Percentiles rank a stretch among this genome's conserved stretches.
Evolutionary conservation across 1,140 invertebrate species (phyloP).

Genomic region (Heliconius hermathena): DNA sequence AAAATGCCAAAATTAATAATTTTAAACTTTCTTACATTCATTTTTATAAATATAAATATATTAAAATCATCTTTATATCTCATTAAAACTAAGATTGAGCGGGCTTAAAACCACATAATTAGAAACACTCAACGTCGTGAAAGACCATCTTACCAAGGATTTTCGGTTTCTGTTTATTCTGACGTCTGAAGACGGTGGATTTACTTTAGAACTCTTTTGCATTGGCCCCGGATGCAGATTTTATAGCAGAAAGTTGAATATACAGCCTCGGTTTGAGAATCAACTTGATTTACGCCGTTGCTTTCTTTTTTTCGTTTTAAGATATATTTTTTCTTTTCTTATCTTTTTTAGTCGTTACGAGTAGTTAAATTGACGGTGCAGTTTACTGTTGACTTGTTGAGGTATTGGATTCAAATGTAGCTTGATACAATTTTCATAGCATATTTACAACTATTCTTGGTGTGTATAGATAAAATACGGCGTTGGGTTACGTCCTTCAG

Average conservation of each 20-base stretch:
- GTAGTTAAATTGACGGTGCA: no score
- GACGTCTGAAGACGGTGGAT: slow-evolving; percentile 1
- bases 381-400: no score
- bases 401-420: no score
- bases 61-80: background rate
- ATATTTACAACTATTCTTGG: no score
- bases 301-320: background rate
- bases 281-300: slow-evolving; percentile 1
- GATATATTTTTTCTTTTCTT: background rate
- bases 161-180: slow-evolving; percentile 6
- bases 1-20: no score
- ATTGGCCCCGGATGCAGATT: slow-evolving; percentile 4
- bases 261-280: background rate
- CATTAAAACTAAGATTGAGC: background rate
- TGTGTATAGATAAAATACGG: no score
- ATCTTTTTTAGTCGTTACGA: no score
- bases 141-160: slow-evolving; percentile 1
- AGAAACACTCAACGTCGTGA: slow-evolving; percentile 5
- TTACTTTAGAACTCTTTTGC: slow-evolving; percentile 9
- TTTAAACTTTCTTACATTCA: no score
- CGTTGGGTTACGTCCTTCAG: no score
- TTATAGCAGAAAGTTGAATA: background rate
- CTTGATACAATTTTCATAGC: no score
- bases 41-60: background rate
- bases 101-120: background rate